phyloP scores from a whole-genome alignment of 2,888 invertebrate genomes.

The Autographa pulchrina region DNA sequence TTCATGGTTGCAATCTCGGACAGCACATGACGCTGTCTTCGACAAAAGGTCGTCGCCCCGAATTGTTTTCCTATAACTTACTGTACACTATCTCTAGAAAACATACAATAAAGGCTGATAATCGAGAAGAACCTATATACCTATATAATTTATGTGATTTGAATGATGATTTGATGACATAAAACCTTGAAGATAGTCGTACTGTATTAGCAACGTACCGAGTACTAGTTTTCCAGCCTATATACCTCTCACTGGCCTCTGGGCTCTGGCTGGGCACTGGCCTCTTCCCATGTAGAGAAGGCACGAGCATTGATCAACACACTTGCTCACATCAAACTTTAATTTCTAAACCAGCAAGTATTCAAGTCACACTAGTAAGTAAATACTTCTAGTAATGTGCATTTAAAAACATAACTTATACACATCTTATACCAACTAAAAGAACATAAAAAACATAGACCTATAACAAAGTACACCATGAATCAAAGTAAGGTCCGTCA shows the following conservation, averaged over 20 bases:
- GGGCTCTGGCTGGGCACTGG: no score
- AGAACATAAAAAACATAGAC: no score
- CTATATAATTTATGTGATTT: neutral
- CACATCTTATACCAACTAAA: no score
- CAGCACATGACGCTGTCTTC: neutral
- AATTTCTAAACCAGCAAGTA: no score
- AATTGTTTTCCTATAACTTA: neutral
- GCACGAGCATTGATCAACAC: no score
- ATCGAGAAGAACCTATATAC: neutral
- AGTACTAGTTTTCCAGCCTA: no score
- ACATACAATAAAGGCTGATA: neutral
- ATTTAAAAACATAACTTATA: no score
- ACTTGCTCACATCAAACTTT: no score
- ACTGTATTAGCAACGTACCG: neutral
- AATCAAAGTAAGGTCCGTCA: constrained; percentile 16
- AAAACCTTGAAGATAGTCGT: neutral
- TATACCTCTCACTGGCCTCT: no score
- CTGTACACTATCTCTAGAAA: neutral
- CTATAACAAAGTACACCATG: constrained; percentile 15
- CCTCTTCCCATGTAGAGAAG: no score
- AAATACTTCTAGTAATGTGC: no score
- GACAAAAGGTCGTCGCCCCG: neutral
- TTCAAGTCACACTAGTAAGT: no score
- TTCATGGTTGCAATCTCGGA: neutral
- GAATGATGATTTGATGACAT: neutral